phyloP scores from a whole-genome alignment of 1,140 invertebrate species.

The Apis cerana region DNA sequence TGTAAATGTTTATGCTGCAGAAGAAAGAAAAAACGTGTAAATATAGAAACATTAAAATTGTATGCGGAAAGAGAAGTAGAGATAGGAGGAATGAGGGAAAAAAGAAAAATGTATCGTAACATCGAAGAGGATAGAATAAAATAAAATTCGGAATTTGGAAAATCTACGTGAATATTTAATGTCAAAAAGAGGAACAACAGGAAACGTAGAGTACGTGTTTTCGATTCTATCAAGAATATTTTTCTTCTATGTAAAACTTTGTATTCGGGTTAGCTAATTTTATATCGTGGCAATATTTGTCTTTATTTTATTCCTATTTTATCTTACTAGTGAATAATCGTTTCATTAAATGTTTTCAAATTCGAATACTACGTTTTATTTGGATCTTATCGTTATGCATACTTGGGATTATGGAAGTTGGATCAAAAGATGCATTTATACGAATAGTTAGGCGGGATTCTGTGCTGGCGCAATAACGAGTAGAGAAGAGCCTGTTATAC shows the following conservation, averaged over 20 bases:
- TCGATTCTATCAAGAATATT: neutral
- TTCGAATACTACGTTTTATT: too few relatives aligned
- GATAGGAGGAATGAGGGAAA: neutral
- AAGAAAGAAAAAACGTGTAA: too few relatives aligned
- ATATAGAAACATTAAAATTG: neutral
- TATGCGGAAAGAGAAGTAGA: neutral
- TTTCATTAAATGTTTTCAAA: too few relatives aligned
- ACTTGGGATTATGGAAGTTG: neutral
- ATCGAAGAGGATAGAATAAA: neutral
- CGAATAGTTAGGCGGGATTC: neutral
- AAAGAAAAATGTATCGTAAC: neutral
- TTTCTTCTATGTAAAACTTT: neutral
- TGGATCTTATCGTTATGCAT: too few relatives aligned
- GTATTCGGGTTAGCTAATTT: too few relatives aligned
- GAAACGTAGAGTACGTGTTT: too few relatives aligned
- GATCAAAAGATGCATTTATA: neutral
- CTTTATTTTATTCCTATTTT: too few relatives aligned
- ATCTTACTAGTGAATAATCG: too few relatives aligned
- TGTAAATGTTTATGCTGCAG: neutral
- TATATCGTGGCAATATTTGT: too few relatives aligned
- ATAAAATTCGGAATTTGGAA: neutral
- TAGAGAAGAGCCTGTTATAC: neutral
- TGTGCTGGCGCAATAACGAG: neutral
- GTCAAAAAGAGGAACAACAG: neutral
- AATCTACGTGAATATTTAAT: neutral